These are phyloP conservation scores for Lasioglossum zephyrum DNA, from an alignment of 2,888 invertebrate genomes.

Conservation along the genomic window DNA sequence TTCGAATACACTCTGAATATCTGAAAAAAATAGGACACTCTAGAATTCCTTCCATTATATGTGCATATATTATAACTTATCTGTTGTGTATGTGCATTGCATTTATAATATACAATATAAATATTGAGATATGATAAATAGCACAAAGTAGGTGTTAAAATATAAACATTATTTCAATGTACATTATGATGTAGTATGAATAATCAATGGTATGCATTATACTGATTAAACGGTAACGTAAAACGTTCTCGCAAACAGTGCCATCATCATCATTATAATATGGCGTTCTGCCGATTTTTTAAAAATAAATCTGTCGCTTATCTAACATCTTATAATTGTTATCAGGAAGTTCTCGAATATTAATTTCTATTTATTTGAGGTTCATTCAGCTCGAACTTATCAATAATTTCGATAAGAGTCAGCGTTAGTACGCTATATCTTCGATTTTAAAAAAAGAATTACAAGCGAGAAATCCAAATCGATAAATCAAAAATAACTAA, in stretches of 20 bases:
- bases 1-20: not conserved
- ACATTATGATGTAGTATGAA: not conserved
- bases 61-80: not conserved
- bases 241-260: not conserved
- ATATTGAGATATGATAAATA: not conserved
- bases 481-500: not conserved
- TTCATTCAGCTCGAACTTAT: not conserved
- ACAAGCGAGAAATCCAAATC: not conserved
- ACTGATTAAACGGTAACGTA: not conserved
- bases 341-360: not conserved
- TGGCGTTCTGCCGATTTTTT: not conserved
- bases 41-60: not conserved
- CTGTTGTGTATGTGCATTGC: not conserved
- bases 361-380: conserved; percentile 1
- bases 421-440: not conserved
- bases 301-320: not conserved
- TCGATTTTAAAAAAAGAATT: not conserved
- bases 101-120: not conserved
- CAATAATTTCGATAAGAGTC: not conserved
- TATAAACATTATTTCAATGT: conserved; percentile 1
- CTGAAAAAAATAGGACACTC: not conserved
- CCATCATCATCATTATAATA: not conserved
- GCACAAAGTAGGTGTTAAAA: not conserved
- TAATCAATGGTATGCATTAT: not conserved
- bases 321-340: not conserved